Conservation (phyloP, 2,113 vertebrate genomes). For the Aleadryas rufinucha region DNA sequence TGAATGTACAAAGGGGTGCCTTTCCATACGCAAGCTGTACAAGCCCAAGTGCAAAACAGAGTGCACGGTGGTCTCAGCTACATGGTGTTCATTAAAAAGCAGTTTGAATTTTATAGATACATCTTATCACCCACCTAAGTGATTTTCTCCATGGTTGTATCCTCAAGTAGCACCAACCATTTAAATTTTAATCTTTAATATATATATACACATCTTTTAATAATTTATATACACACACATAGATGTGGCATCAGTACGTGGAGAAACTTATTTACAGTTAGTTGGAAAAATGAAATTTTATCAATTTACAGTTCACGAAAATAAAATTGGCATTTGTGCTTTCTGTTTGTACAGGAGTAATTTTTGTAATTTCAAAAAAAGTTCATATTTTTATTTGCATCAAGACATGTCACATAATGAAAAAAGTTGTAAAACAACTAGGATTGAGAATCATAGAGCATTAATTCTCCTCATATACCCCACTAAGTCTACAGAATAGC, state of each 20-base stretch:
- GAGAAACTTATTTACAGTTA: not conserved
- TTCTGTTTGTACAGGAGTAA: constrained; percentile 2
- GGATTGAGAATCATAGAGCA: not conserved
- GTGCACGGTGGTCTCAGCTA: not conserved
- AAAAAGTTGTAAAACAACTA: not conserved
- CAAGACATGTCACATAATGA: not conserved
- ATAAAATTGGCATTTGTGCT: constrained; percentile 43
- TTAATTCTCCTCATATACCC: not conserved
- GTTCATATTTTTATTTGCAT: not conserved
- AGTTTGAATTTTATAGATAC: not conserved
- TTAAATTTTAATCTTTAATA: not conserved
- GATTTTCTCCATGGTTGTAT: not conserved
- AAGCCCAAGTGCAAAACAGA: not conserved
- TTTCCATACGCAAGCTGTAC: not conserved
- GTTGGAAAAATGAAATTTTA: not conserved
- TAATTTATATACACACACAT: not conserved
- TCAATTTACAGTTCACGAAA: not conserved
- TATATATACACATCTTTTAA: not conserved
- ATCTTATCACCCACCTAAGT: not conserved
- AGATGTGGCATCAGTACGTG: accelerated
- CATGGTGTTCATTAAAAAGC: not conserved
- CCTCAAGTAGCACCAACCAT: not conserved
- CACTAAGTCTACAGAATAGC: not conserved
- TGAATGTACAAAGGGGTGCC: not conserved
- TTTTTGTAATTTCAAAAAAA: not conserved